Evolutionary conservation across 2,113 vertebrate genomes (phyloP).

Genomic region (Hassar affinis): DNA sequence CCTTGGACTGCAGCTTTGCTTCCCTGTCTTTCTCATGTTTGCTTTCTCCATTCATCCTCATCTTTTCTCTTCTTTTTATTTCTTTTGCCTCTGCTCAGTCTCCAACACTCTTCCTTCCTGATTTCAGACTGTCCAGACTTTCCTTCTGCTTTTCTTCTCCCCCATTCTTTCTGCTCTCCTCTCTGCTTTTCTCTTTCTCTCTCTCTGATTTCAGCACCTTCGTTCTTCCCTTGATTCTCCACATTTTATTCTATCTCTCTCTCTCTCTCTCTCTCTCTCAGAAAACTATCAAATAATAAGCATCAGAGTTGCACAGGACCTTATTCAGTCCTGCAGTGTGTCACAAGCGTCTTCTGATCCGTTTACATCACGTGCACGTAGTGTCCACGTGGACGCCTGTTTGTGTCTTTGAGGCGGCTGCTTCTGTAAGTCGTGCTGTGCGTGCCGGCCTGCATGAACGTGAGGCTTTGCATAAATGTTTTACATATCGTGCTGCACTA

Average conservation of each 20-base stretch:
- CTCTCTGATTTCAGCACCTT: neutral
- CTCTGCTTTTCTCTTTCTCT: neutral
- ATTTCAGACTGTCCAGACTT: neutral
- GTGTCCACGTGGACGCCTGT: neutral
- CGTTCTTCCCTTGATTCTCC: neutral
- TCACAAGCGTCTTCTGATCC: neutral
- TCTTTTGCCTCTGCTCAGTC: neutral
- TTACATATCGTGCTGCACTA: slow-evolving; percentile 44
- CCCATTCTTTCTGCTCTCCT: neutral
- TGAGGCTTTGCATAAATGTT: slow-evolving; percentile 40
- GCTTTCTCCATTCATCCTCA: neutral
- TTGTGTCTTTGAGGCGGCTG: neutral
- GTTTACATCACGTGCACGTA: slow-evolving; percentile 30
- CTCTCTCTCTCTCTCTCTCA: neutral
- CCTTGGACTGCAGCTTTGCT: no score
- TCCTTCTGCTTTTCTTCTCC: neutral
- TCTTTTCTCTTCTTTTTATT: neutral
- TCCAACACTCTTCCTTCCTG: neutral
- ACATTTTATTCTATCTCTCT: neutral
- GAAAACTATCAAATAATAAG: slow-evolving; percentile 1
- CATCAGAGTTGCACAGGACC: slow-evolving; percentile 51
- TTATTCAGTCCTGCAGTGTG: slow-evolving; percentile 29
- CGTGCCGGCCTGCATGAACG: neutral
- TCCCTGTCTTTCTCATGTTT: neutral
- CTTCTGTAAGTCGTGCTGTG: neutral